A percentile compares a stretch with the other conserved stretches of the same genome.
phyloP scores from a whole-genome alignment of 1,140 invertebrate species.

The Papilio helenus region DNA sequence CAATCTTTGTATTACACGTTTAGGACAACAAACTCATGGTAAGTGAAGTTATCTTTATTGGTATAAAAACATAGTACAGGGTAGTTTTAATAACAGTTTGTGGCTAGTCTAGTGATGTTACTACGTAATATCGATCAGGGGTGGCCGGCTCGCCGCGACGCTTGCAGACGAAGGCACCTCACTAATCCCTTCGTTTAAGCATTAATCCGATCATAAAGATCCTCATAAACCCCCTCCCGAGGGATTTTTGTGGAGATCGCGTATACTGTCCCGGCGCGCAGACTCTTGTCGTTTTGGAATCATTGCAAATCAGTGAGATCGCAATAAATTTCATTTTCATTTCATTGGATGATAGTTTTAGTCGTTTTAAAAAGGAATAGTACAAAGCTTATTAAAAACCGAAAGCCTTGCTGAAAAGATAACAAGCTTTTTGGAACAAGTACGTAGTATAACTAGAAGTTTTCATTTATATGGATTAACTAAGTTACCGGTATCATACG shows the following conservation, averaged over 20 bases:
- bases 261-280: background rate
- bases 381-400: background rate
- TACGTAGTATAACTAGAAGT: too few relatives aligned
- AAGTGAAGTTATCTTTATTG: background rate
- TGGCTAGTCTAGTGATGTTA: background rate
- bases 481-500: background rate
- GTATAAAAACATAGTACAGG: background rate
- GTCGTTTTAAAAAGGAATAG: background rate
- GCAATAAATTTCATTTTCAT: background rate
- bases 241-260: constrained; percentile 46
- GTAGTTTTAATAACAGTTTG: background rate
- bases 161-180: constrained; percentile 34
- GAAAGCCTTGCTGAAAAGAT: background rate
- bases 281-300: constrained; percentile 39
- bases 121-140: constrained; percentile 14
- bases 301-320: constrained; percentile 47
- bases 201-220: constrained; percentile 62
- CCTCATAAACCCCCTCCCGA: constrained; percentile 49
- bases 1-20: background rate
- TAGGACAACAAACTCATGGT: background rate
- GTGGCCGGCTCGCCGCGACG: background rate
- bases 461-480: too few relatives aligned
- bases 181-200: constrained; percentile 57
- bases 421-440: too few relatives aligned
- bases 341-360: background rate